Evolutionary conservation across 2,797 vertebrate species (phyloP).

Genomic region (Anabacerthia variegaticeps): DNA sequence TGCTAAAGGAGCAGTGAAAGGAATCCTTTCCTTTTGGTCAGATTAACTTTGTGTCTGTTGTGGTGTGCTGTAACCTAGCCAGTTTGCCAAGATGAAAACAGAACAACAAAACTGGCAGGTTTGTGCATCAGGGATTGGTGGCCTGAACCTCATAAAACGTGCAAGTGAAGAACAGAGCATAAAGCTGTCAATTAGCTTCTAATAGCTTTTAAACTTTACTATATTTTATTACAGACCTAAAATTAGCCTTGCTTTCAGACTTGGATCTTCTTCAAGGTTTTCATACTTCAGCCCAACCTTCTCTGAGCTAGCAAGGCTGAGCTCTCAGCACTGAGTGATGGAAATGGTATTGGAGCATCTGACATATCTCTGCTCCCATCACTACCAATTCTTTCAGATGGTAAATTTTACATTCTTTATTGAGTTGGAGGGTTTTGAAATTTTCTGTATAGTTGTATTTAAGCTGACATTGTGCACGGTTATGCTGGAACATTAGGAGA

Average conservation of each 20-base stretch:
- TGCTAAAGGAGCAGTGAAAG: not conserved
- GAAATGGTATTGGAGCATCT: not conserved
- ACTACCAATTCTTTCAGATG: not conserved
- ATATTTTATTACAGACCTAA: constrained; percentile 37
- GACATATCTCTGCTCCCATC: not conserved
- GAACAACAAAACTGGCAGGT: not conserved
- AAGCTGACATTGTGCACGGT: not conserved
- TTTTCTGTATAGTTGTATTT: not conserved
- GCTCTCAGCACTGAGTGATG: not conserved
- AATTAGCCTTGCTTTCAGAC: constrained; percentile 29
- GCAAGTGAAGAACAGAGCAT: constrained; percentile 19
- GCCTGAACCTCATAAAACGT: not conserved
- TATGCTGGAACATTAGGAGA: not conserved
- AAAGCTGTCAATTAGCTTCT: constrained; percentile 44
- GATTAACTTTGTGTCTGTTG: not conserved
- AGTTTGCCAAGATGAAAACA: constrained; percentile 2
- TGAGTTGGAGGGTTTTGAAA: not conserved
- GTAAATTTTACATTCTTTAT: not conserved
- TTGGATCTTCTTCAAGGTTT: constrained; percentile 2
- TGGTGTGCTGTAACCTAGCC: not conserved
- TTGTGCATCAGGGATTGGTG: not conserved
- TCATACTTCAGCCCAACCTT: not conserved
- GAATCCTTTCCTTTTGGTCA: not conserved
- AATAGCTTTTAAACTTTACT: constrained; percentile 35
- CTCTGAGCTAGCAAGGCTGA: not conserved